Conservation (phyloP, 1,140 invertebrate genomes). For the Sitophilus oryzae region DNA sequence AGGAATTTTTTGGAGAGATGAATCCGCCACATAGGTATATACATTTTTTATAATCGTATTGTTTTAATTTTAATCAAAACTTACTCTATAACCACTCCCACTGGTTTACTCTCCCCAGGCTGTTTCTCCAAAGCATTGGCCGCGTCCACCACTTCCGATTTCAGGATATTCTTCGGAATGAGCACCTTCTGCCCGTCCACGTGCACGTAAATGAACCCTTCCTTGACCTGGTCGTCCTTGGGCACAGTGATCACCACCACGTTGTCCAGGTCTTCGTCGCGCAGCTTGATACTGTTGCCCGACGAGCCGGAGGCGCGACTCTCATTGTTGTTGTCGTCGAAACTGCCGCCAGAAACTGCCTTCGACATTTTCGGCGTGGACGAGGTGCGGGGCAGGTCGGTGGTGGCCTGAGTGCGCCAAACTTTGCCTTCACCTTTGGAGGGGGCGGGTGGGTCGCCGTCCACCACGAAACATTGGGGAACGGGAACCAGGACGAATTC, state of each 20-base stretch:
- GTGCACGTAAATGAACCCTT: constrained; percentile 32
- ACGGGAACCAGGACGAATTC: constrained; percentile 14
- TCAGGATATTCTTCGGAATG: constrained; percentile 33
- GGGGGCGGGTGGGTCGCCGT: background rate
- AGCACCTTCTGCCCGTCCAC: constrained; percentile 30
- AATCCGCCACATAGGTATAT: no score
- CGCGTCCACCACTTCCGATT: constrained; percentile 22
- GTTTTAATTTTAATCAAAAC: no score
- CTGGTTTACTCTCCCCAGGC: background rate
- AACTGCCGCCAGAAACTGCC: constrained; percentile 5
- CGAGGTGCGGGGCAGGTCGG: background rate
- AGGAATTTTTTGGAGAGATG: no score
- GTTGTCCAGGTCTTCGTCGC: constrained; percentile 21
- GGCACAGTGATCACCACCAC: constrained; percentile 26
- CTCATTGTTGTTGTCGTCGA: constrained; percentile 23
- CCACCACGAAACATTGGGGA: constrained; percentile 1
- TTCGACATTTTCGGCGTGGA: no score
- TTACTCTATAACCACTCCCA: constrained; percentile 16
- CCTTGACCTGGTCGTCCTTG: constrained; percentile 20
- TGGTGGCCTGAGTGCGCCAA: background rate
- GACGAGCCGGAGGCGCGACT: background rate
- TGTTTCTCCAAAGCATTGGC: constrained; percentile 8
- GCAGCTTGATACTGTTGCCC: constrained; percentile 10
- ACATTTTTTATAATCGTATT: no score
- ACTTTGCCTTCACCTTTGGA: no score